Conservation (phyloP, 2,888 invertebrate species). For the Cosmia trapezina region DNA sequence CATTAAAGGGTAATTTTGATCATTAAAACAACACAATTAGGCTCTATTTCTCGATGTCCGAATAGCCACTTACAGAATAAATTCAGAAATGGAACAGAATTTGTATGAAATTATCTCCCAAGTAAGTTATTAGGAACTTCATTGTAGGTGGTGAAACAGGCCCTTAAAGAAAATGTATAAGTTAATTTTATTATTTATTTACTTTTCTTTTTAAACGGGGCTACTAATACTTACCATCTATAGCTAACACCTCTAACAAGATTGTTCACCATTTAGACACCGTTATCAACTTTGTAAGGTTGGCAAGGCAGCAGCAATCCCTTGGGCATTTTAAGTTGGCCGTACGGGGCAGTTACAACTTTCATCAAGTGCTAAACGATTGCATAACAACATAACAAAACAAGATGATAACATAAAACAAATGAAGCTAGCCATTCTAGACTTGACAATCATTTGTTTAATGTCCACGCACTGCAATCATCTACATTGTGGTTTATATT, state of each 20-base stretch:
- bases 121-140: no score
- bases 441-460: background rate
- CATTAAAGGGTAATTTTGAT: background rate
- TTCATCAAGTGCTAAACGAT: background rate
- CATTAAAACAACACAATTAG: background rate
- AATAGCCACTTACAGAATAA: no score
- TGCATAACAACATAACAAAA: background rate
- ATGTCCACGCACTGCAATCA: background rate
- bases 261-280: slow-evolving; percentile 13
- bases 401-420: background rate
- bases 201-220: no score
- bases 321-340: background rate
- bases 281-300: background rate
- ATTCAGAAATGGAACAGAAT: no score
- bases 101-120: no score
- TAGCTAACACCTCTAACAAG: background rate
- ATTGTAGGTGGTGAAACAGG: no score
- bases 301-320: background rate
- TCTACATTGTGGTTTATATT: background rate
- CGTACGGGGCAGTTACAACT: background rate
- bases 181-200: no score
- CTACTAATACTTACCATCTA: background rate
- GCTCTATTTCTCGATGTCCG: no score
- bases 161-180: no score
- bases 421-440: background rate